Evolutionary conservation across 2,797 vertebrate species (phyloP).

Genomic region (Gymnocypris eckloni): DNA sequence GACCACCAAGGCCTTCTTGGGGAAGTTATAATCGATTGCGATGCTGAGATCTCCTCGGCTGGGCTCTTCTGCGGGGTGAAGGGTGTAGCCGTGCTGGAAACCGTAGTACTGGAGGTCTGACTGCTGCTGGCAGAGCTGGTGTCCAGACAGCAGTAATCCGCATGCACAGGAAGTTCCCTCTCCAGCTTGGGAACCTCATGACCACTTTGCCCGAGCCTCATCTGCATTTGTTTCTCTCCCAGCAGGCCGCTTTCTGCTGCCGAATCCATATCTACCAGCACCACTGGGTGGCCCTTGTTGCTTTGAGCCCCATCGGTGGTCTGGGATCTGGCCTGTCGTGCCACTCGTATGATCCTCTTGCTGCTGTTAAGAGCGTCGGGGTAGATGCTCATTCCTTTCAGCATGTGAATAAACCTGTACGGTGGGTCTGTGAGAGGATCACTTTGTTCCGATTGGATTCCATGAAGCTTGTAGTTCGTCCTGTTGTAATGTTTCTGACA

Average conservation of each 20-base stretch:
- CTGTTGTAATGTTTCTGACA: slow-evolving; percentile 89
- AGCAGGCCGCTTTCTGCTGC: slow-evolving; percentile 77
- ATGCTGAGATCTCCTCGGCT: slow-evolving; percentile 86
- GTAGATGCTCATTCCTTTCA: slow-evolving; percentile 98
- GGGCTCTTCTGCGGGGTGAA: slow-evolving; percentile 83
- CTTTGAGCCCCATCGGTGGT: slow-evolving; percentile 25
- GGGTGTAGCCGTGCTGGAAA: slow-evolving; percentile 84
- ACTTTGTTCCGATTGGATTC: slow-evolving; percentile 71
- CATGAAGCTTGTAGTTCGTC: slow-evolving; percentile 82
- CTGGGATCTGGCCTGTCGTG: slow-evolving; percentile 60
- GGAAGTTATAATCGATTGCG: slow-evolving; percentile 97
- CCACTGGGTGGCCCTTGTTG: slow-evolving; percentile 58
- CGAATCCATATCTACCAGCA: slow-evolving; percentile 77
- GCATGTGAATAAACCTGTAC: slow-evolving; percentile 96
- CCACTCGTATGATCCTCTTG: slow-evolving; percentile 85
- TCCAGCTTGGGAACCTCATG: slow-evolving; percentile 62
- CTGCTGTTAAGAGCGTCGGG: slow-evolving; percentile 92
- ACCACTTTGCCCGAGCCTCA: slow-evolving; percentile 70
- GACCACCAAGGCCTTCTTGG: slow-evolving; percentile 95
- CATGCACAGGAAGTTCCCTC: slow-evolving; percentile 82
- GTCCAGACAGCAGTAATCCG: slow-evolving; percentile 85
- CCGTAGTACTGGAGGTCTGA: slow-evolving; percentile 76
- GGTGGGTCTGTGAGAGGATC: slow-evolving; percentile 78
- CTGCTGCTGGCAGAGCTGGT: slow-evolving; percentile 83
- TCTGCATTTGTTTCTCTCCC: slow-evolving; percentile 72